Conservation (phyloP, 30 jellyfish, hydroid and myxozoan genomes). For the Cassiopea andromeda region DNA sequence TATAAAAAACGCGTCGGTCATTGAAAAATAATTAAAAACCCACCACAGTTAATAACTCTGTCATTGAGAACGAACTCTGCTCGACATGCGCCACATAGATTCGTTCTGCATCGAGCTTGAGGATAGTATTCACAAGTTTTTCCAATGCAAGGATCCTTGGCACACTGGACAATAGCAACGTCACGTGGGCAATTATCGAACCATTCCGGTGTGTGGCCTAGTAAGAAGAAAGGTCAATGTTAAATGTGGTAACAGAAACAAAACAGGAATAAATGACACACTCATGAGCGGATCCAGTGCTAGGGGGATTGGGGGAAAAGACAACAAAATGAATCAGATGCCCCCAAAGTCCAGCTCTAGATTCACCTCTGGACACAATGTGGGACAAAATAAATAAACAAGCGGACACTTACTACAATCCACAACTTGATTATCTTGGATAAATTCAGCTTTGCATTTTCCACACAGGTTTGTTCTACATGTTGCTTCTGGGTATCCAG, state of each 20-base stretch:
- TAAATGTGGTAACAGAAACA: background rate
- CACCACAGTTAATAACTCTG: conserved; percentile 39
- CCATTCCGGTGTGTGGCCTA: conserved; percentile 51
- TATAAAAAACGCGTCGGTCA: background rate
- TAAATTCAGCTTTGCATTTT: conserved; percentile 74
- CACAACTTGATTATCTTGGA: conserved; percentile 46
- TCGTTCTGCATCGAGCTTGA: conserved; percentile 55
- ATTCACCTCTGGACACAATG: no score
- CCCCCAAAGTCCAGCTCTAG: no score
- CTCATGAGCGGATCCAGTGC: no score
- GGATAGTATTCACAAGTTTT: conserved; percentile 33
- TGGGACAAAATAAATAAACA: no score
- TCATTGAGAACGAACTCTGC: conserved; percentile 51
- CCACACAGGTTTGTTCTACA: conserved; percentile 80
- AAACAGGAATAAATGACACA: background rate
- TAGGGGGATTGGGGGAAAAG: no score
- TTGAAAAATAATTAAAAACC: background rate
- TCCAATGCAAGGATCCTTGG: conserved; percentile 51
- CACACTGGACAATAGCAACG: conserved; percentile 40
- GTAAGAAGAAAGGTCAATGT: background rate
- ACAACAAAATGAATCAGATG: no score
- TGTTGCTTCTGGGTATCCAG: conserved; percentile 70
- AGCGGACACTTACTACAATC: conserved; percentile 42
- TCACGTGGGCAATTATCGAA: conserved; percentile 56
- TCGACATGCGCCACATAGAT: conserved; percentile 60